Evolutionary conservation across 2,113 vertebrate genomes (phyloP), one percentile per base, ranked within the genome.

Genomic region (Lonchura striata): DNA sequence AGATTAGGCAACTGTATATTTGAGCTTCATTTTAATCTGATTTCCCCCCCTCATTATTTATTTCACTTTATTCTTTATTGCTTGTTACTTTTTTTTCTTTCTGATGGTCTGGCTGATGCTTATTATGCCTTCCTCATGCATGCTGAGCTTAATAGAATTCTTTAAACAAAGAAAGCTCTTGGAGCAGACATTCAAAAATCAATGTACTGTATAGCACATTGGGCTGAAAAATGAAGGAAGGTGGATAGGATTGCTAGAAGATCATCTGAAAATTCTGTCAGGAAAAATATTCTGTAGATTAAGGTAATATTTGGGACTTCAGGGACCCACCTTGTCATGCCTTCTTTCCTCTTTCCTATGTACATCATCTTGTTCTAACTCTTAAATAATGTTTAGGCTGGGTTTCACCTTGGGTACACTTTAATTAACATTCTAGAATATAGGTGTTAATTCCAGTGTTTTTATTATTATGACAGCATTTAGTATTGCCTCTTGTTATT

Each of bases 61-160:
- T 91, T 91, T 87, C 33, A 39, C 39, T 92, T 84, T 76, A 71
- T 82, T 30, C 53, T 91, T 76, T 95, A 90, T 72, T 77, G n/a
- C 50, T 82, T 50, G 39, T 65, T 89, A 87, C 49, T 81, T 80
- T 41, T 41, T 57, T 70, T 74, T 31, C 17, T 72, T 74, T 79
- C 39, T 53, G 20, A 5, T 61, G n/a, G 10, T 61, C 27, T 92
- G 47, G 23, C 33, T 93, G 77, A 84, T 82, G 69, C 57, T 90
- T 84, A 49, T 66, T 42, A 44, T 37, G 76, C 30, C 57, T 65
- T 88, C 14, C 14, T 86, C 31, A 37, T 64, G 50, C 60, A 50
- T 56, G 23, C 22, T 84, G 53, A 84, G 24, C 52, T 75, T 76
- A 84, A 87, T 2, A 56, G 50, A 91, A 87, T 63, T 77, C 22